These are phyloP conservation scores for Galaxias olidus DNA, from an alignment of 2,797 vertebrate species.

Conservation along the genomic window DNA sequence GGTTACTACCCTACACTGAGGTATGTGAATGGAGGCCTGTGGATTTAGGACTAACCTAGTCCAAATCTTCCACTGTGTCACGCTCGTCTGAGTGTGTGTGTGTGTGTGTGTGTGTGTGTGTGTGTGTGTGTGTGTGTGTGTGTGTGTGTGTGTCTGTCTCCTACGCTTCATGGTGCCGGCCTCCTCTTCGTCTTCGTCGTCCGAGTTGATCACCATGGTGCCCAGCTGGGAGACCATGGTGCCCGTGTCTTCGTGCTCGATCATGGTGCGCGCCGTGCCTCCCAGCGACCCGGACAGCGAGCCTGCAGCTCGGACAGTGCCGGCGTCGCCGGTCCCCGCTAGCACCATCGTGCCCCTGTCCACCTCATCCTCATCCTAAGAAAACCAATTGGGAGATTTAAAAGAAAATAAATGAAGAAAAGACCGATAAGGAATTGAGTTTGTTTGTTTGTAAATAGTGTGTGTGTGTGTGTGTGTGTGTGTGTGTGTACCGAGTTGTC, in stretches of 20 bases:
- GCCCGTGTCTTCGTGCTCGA: conserved; percentile 80
- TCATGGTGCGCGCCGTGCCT: conserved; percentile 81
- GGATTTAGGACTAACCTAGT: too few species aligned
- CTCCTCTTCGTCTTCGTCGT: conserved; percentile 84
- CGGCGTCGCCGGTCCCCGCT: conserved; percentile 69
- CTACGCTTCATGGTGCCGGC: conserved; percentile 96
- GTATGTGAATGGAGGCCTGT: too few species aligned
- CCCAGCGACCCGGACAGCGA: conserved; percentile 69
- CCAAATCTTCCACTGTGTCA: too few species aligned
- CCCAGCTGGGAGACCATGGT: conserved; percentile 86
- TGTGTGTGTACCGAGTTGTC: conserved; percentile 86
- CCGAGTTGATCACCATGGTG: conserved; percentile 93
- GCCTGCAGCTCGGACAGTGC: conserved; percentile 81
- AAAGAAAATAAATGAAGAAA: too few species aligned
- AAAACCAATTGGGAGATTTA: background rate
- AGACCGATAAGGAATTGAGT: background rate
- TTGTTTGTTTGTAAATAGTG: background rate
- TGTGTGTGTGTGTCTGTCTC: conserved; percentile 24
- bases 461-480: background rate
- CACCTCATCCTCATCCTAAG: conserved; percentile 91
- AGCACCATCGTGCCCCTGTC: conserved; percentile 95
- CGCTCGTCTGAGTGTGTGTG: background rate
- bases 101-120: conserved; percentile 4
- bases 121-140: background rate
- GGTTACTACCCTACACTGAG: too few species aligned